phyloP scores from a whole-genome alignment of 1,140 invertebrate genomes.

The Drosophila sechellia region DNA sequence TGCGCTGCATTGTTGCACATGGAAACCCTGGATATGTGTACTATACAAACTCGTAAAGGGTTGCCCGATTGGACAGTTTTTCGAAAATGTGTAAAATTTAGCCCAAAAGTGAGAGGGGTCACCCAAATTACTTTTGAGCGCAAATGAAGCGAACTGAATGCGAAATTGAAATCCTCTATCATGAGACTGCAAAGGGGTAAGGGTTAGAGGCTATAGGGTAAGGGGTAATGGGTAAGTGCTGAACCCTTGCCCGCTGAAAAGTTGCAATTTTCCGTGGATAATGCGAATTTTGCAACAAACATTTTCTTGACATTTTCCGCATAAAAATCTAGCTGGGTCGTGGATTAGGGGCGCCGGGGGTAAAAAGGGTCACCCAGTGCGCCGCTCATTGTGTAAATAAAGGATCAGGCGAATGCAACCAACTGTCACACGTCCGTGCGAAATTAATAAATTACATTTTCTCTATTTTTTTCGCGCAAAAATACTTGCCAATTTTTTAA shows the following conservation, averaged over 20 bases:
- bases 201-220: too few relatives aligned
- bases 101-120: constrained; percentile 60
- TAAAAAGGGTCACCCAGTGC: constrained; percentile 73
- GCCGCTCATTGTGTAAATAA: constrained; percentile 80
- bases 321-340: constrained; percentile 52
- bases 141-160: constrained; percentile 35
- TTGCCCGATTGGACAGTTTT: constrained; percentile 57
- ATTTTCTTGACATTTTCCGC: constrained; percentile 65
- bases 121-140: constrained; percentile 63
- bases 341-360: constrained; percentile 8
- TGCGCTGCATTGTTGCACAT: constrained; percentile 59
- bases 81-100: constrained; percentile 71
- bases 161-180: constrained; percentile 3
- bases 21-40: background rate
- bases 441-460: constrained; percentile 83
- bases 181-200: constrained; percentile 8
- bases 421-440: constrained; percentile 75
- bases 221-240: constrained; percentile 18
- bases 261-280: constrained; percentile 70
- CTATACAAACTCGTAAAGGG: constrained; percentile 39
- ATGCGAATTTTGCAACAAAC: constrained; percentile 76
- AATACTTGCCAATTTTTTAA: constrained; percentile 76
- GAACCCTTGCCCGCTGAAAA: constrained; percentile 68
- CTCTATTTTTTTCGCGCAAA: constrained; percentile 53
- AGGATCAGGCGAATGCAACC: constrained; percentile 65